Base-by-base conservation (phyloP, 2,888 invertebrate species). In the Chrysotoxum bicinctum region DNA sequence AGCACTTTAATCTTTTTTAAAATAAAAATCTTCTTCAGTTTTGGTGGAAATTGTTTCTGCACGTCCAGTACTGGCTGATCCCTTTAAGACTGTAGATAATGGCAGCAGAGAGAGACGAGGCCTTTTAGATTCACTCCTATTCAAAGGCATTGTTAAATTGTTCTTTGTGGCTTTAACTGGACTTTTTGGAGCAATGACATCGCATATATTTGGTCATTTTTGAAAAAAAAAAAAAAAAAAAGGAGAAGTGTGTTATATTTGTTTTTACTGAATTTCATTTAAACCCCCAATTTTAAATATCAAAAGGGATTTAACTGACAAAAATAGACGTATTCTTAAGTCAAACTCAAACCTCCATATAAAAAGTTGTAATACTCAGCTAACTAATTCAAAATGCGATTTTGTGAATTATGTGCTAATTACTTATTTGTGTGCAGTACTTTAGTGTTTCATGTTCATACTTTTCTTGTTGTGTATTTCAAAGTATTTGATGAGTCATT, bases 181-280 rank as follows among this genome's bases (percentile, higher is more conserved):
- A 50, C 3, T 66, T 50, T 66, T 66, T 35, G 50, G 50, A 66
- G 50, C 66, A 35, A 50, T 66, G 66, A 66, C 66, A 35, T 35
- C 66, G 8, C n/a, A 66, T 37, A n/a, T 66, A n/a, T 66, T 66
- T 35, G 64, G 12, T n/a, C 14, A 16, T 19, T 32, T 45, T 60
- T 26, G 10, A 10, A 9, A 4, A 48, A 45, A 21, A n/a, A n/a
- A n/a, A n/a, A n/a, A n/a, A n/a, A n/a, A n/a, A n/a, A n/a, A n/a
- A 1, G 6, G 12, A 19, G 12, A 30, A 6, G 2, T 32, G 5
- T 32, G 1, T 16, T 14, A 21, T 14, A 19, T 10, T 32, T 32
- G 16, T 30, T 54, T 8, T 0, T 23, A 23, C 6, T 23, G 1
- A 40, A n/a, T 40, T 40, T 40, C 6, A 40, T 37, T 14, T 14